Percentiles rank a stretch among this genome's conserved stretches.
Conservation (phyloP, 1,140 invertebrate species). For the Drosophila auraria region DNA sequence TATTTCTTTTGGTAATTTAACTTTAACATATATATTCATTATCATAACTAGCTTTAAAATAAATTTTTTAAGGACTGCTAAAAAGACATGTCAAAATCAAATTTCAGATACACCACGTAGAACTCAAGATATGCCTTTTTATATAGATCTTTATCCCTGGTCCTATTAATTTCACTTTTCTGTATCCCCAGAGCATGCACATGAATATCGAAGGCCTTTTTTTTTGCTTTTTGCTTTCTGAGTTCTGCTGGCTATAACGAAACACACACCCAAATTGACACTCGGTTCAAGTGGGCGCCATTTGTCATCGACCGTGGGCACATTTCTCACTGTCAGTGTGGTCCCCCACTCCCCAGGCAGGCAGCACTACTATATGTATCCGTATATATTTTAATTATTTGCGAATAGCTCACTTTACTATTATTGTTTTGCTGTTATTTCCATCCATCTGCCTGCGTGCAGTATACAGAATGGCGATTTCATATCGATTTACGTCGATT, state of each 20-base stretch:
- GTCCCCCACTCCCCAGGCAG: background rate
- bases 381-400: constrained; percentile 76
- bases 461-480: constrained; percentile 85
- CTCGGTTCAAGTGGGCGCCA: constrained; percentile 75
- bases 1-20: no score
- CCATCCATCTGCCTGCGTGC: constrained; percentile 9
- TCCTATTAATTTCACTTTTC: background rate
- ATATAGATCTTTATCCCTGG: background rate
- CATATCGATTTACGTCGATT: constrained; percentile 84
- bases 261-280: constrained; percentile 73
- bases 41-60: no score
- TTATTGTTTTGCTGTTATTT: constrained; percentile 53
- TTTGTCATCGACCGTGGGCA: constrained; percentile 74
- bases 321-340: constrained; percentile 62
- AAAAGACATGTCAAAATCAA: background rate
- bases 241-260: constrained; percentile 38
- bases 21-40: no score
- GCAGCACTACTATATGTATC: constrained; percentile 29
- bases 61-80: no score
- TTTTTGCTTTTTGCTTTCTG: constrained; percentile 29
- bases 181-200: constrained; percentile 5
- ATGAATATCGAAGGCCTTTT: constrained; percentile 53
- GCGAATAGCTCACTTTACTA: constrained; percentile 41
- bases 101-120: background rate
- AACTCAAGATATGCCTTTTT: no score